Percentiles rank a stretch among this genome's conserved stretches.
These are phyloP conservation scores for Vimba vimba DNA, from an alignment of 2,113 vertebrate species.

Conservation along the genomic window DNA sequence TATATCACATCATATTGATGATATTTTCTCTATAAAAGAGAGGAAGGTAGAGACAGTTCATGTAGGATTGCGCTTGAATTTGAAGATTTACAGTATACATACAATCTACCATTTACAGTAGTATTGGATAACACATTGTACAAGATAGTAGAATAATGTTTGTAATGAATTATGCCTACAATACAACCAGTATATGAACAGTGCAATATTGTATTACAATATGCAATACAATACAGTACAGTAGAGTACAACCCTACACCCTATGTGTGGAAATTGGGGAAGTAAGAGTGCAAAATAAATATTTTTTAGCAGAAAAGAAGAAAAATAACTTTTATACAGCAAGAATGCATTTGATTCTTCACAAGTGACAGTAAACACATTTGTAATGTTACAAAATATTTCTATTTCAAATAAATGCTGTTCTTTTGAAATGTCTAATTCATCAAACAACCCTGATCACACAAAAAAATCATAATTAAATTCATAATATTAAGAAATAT, in stretches of 20 bases:
- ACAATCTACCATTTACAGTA: not conserved
- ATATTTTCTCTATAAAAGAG: not conserved
- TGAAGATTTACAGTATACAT: not conserved
- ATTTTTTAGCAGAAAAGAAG: not conserved
- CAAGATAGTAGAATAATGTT: not conserved
- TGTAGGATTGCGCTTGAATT: not conserved
- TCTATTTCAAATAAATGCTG: too few species aligned
- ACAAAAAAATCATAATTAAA: too few species aligned
- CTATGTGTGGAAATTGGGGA: not conserved
- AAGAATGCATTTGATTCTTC: not conserved
- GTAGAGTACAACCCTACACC: too few species aligned
- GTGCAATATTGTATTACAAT: slow-evolving; percentile 12
- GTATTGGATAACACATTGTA: not conserved
- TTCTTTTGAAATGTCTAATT: too few species aligned
- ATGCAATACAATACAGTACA: slow-evolving; percentile 20
- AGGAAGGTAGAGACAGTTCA: not conserved
- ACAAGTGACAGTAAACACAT: too few species aligned
- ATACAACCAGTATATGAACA: not conserved
- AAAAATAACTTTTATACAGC: not conserved
- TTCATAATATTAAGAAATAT: too few species aligned
- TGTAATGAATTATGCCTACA: not conserved
- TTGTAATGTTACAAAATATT: too few species aligned
- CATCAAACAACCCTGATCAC: too few species aligned
- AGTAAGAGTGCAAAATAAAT: not conserved
- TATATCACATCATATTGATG: not conserved